Base-by-base conservation (phyloP, 1,140 invertebrate species). In the Drosophila sp. region DNA sequence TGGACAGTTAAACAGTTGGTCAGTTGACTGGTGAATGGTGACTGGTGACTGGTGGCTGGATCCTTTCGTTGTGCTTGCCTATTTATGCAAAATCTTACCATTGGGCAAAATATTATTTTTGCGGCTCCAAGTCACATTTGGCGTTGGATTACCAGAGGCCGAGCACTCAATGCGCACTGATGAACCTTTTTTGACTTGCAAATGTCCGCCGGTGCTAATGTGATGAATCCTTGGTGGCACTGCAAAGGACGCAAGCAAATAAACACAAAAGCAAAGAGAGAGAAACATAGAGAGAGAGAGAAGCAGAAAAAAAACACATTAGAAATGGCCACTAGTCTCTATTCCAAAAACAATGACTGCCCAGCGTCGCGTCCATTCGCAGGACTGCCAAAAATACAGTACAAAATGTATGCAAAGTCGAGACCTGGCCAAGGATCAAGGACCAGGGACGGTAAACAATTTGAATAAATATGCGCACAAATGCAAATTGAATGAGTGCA, bases 61-160 rank as follows among this genome's bases (percentile, higher is more conserved):
- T 66, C 62, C 62, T 56, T 78, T 76, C 53, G 54, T 29, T 62
- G 5, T 29, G 67, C 21, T 62, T 50, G 38, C 58, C 72, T 73
- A 80, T 66, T 86, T 87, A 83, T 82, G 76, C 69, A 43, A 65
- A 87, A 92, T 92, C 82, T 94, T 93, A 70, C 94, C 94, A 82
- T 93, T 94, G 58, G 94, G 94, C 53, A 95, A 92, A 64, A 94
- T 90, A 84, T 94, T 94, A 91, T 94, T 94, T 92, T 94, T 94
- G 89, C 94, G 92, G 48, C 94, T 94, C 95, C 95, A 95, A 48
- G 93, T 94, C 67, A 95, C 94, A 71, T 92, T 94, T 34, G 95
- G 95, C 56, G 93, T 92, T 29, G 95, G 95, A 93, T 95, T 95
- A 67, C 95, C 95, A 61, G 93, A 92, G 64, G 94, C 94, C 80